Conservation (phyloP, 2,797 vertebrate genomes). For the Darevskia mixta region DNA sequence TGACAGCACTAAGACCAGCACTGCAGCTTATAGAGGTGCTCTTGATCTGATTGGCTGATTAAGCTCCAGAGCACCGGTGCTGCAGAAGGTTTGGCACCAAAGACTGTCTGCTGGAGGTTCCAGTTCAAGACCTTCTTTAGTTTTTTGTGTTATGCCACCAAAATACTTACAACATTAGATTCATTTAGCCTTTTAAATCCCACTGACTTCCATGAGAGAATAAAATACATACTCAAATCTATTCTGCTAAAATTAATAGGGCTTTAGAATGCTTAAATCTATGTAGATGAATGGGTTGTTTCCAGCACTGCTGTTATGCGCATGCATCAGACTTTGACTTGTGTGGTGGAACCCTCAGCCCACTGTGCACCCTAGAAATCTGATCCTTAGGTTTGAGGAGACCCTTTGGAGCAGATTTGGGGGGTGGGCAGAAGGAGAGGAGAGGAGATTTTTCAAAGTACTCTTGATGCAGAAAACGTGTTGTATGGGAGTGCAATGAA, state of each 20-base stretch:
- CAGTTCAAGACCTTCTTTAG: neutral
- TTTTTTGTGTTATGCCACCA: neutral
- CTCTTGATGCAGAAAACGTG: neutral
- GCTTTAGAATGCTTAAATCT: no score
- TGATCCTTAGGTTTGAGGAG: no score
- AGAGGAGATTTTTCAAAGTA: neutral
- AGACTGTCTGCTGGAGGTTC: neutral
- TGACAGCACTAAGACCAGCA: neutral
- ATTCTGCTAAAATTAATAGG: no score
- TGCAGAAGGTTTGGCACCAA: neutral
- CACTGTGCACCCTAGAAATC: no score
- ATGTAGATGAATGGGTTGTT: no score
- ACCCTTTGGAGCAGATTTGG: no score
- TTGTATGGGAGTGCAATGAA: neutral
- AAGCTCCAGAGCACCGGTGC: neutral
- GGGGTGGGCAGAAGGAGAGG: no score
- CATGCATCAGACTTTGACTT: no score
- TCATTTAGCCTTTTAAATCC: neutral
- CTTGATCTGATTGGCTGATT: neutral
- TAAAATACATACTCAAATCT: no score
- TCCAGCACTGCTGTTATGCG: no score
- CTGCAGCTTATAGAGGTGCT: neutral
- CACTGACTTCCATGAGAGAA: no score
- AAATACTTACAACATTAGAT: neutral
- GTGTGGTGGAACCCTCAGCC: no score